A percentile compares a stretch with the other conserved stretches of the same genome.
phyloP scores from a whole-genome alignment of 1,140 invertebrate species.

The Asbolus verrucosus region DNA sequence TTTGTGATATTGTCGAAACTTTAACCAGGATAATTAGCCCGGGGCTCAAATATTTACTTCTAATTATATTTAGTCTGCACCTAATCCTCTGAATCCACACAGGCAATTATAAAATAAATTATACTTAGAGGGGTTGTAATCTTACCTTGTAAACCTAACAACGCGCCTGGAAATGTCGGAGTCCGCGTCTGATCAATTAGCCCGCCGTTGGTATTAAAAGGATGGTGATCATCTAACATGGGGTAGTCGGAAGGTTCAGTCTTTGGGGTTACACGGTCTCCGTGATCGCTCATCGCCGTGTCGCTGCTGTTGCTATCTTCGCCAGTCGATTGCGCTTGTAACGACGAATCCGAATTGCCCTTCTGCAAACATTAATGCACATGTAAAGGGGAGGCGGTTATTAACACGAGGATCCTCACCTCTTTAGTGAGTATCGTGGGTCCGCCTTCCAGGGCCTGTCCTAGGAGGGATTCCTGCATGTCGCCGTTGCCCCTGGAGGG shows the following conservation, averaged over 20 bases:
- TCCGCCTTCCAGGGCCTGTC: conserved; percentile 79
- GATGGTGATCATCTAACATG: conserved; percentile 72
- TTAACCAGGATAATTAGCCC: conserved; percentile 9
- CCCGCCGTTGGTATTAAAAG: conserved; percentile 76
- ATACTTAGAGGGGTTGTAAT: conserved; percentile 22
- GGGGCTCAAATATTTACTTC: conserved; percentile 27
- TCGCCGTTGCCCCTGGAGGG: conserved; percentile 67
- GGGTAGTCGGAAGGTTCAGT: conserved; percentile 74
- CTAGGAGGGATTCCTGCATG: conserved; percentile 76
- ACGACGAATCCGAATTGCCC: conserved; percentile 67
- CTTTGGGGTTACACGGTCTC: conserved; percentile 68
- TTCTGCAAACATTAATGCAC: conserved; percentile 57
- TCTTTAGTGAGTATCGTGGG: conserved; percentile 69
- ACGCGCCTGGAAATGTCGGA: conserved; percentile 76
- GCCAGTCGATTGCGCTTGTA: conserved; percentile 78
- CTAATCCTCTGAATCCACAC: conserved; percentile 24
- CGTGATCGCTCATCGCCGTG: conserved; percentile 75
- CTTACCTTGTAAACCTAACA: conserved; percentile 79
- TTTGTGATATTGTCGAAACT: conserved; percentile 16
- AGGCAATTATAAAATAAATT: conserved; percentile 34
- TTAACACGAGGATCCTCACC: conserved; percentile 50
- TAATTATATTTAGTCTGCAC: conserved; percentile 21
- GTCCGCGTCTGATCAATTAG: conserved; percentile 75
- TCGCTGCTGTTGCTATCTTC: conserved; percentile 83
- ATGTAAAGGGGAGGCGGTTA: not conserved